Conservation (phyloP, 2,797 vertebrate genomes). For the Catamblyrhynchus diadema region DNA sequence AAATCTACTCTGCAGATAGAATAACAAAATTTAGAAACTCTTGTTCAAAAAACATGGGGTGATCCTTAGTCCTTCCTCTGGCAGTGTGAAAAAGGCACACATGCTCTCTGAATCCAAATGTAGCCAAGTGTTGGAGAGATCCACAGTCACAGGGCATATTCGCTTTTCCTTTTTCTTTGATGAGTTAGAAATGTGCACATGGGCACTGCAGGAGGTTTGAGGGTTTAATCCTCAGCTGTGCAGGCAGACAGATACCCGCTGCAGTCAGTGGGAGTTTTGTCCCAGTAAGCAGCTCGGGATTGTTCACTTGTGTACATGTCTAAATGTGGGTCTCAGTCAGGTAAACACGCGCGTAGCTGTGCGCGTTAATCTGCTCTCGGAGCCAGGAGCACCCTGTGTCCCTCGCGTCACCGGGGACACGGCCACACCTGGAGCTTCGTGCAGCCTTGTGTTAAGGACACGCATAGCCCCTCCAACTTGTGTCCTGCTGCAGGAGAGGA, state of each 20-base stretch:
- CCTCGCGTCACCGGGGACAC: not conserved
- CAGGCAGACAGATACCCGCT: rapidly evolving
- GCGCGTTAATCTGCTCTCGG: not conserved
- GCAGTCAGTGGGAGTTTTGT: not conserved
- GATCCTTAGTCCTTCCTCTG: rapidly evolving
- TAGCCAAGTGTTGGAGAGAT: not conserved
- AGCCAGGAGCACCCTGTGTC: not conserved
- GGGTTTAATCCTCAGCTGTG: not conserved
- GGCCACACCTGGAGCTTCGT: not conserved
- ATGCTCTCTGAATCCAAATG: not conserved
- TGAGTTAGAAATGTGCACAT: not conserved
- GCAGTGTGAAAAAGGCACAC: not conserved
- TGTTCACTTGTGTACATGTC: not conserved
- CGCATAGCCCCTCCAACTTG: not conserved
- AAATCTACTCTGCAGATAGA: not conserved
- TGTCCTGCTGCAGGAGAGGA: not conserved
- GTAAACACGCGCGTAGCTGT: not conserved
- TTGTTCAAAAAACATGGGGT: not conserved
- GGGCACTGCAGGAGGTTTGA: not conserved
- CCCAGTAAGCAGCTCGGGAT: not conserved
- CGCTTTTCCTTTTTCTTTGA: not conserved
- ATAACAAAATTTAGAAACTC: not conserved
- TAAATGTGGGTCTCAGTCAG: not conserved
- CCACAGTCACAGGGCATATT: not conserved
- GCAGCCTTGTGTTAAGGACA: rapidly evolving